Evolutionary conservation across 2,113 vertebrate species (phyloP), one percentile per base, ranked within the genome.

Genomic region (Serilophus lunatus): DNA sequence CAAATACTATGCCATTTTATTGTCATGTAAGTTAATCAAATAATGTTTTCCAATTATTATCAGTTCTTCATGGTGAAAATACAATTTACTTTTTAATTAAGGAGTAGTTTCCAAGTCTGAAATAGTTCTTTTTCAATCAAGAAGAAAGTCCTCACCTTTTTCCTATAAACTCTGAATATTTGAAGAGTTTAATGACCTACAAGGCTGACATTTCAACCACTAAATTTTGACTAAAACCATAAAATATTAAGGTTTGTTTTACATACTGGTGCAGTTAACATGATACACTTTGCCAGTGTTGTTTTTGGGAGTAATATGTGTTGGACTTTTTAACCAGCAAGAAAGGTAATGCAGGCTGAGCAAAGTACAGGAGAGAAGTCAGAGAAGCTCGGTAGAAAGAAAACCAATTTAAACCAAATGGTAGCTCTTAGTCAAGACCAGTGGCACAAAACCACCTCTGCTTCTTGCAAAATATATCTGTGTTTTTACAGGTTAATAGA

Each of bases 41-140:
- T 92, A 51, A 70, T 89, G 86, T 96, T 90, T 96, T 96, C 86
- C 51, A 91, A 93, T 94, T 92, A 97, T 96, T 93, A 97, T 72
- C 88, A 76, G 7, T 95, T 96, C 83, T 96, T 96, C 88, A 66
- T 51, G 31, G 38, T 64, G 69, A 94, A 88, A 70, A 91, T 92
- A 64, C 66, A 10, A 88, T 88, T 88, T 92, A 82, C 61, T 95
- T 97, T 94, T 92, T 96, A 97, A 97, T 97, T 97, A 97, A 84
- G 29, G 23, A 96, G 51, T 35, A 66, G 66, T 75, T 97, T 94
- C 82, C 91, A 92, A 90, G 53, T 42, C 36, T 82, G 68, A 93
- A 95, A 95, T 81, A 94, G 68, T 69, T 95, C 71, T 60, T 89
- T 97, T 96, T 97, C 95, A 90, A 89, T 96, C 85, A 93, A 94